These are phyloP conservation scores for Podarcis raffonei DNA, from an alignment of 2,113 vertebrate species.

Conservation along the genomic window DNA sequence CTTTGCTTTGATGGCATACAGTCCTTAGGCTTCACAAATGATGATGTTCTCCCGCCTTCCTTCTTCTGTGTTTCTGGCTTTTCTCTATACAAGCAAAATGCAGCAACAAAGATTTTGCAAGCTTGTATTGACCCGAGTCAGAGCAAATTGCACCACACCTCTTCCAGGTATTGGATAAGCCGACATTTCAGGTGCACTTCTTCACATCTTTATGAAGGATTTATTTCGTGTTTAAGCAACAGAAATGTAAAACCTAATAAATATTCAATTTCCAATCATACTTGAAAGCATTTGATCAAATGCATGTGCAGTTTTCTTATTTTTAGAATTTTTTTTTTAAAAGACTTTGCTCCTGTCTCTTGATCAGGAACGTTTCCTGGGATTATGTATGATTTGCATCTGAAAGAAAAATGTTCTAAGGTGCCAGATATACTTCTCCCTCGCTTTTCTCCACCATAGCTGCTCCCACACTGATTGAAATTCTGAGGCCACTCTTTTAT, in stretches of 20 bases:
- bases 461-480: not conserved
- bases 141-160: conserved; percentile 39
- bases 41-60: not conserved
- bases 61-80: conserved; percentile 10
- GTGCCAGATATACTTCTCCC: not conserved
- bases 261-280: conserved; percentile 2
- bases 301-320: conserved; percentile 4
- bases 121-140: not conserved
- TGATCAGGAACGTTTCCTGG: not conserved
- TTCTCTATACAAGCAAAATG: not conserved
- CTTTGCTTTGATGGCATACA: conserved; percentile 37
- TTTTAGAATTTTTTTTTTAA: not conserved
- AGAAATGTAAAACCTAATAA: conserved; percentile 40
- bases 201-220: conserved; percentile 19
- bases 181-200: conserved; percentile 27
- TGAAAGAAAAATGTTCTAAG: conserved; percentile 9
- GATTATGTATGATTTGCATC: not conserved
- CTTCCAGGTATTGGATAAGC: not conserved
- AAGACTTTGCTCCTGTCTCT: not conserved
- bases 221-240: not conserved
- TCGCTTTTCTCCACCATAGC: not conserved
- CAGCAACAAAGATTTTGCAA: conserved; percentile 10
- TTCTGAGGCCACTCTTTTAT: not conserved
- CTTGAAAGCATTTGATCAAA: conserved; percentile 26
- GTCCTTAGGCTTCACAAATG: conserved; percentile 17